Conservation (phyloP, 2,888 invertebrate species). For the Limnephilus lunatus region DNA sequence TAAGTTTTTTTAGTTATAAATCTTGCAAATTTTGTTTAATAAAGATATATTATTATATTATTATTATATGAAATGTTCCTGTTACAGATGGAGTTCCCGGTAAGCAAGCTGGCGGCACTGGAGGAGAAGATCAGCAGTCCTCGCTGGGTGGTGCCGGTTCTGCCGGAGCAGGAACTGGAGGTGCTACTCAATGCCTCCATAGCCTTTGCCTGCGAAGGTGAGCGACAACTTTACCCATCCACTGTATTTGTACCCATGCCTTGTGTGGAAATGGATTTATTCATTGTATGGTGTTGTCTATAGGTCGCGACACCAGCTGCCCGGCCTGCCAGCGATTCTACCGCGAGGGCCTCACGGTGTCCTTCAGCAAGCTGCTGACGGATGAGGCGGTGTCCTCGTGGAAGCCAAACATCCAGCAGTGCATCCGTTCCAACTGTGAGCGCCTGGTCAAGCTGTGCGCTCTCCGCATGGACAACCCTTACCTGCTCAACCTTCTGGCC, state of each 20-base stretch:
- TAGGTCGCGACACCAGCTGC: conserved; percentile 91
- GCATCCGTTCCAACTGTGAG: conserved; percentile 95
- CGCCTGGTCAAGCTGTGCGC: conserved; percentile 95
- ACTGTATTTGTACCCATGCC: not conserved
- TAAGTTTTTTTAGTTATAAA: no score
- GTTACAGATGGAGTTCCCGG: conserved; percentile 81
- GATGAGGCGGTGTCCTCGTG: conserved; percentile 98
- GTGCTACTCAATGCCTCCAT: conserved; percentile 93
- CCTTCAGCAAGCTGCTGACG: conserved; percentile 97
- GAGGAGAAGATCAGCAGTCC: conserved; percentile 98
- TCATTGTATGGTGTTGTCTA: conserved; percentile 13
- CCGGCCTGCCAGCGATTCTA: conserved; percentile 96
- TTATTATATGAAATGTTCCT: not conserved
- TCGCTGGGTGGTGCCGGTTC: conserved; percentile 97
- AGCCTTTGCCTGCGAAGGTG: conserved; percentile 90
- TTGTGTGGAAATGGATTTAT: not conserved
- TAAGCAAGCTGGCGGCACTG: conserved; percentile 89
- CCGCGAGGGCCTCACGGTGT: conserved; percentile 94
- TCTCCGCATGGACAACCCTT: conserved; percentile 95
- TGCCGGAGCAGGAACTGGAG: conserved; percentile 97
- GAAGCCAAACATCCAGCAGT: conserved; percentile 97
- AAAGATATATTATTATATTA: no score
- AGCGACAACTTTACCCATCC: conserved; percentile 55
- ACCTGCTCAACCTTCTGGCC: conserved; percentile 92
- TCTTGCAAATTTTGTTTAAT: no score